These are phyloP conservation scores for Mus musculus DNA, from an alignment of 2,113 vertebrate genomes.

Conservation along the genomic window DNA sequence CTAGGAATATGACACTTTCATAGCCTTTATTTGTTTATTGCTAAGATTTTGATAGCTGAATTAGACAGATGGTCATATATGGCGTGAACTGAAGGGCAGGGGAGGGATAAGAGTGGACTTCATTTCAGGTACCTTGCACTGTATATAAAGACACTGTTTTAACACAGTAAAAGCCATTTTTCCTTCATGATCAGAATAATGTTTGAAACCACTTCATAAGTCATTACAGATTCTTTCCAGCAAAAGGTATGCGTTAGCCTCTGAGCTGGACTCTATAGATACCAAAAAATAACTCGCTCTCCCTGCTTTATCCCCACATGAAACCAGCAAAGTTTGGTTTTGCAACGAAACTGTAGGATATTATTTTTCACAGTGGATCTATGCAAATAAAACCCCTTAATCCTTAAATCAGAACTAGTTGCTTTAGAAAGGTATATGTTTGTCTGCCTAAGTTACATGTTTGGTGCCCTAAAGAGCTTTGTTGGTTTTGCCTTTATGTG, in stretches of 20 bases:
- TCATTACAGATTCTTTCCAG: not conserved
- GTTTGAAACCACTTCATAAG: not conserved
- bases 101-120: not conserved
- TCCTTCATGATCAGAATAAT: not conserved
- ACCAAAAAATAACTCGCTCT: not conserved
- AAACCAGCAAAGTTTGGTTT: not conserved
- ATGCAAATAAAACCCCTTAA: not conserved
- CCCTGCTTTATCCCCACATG: not conserved
- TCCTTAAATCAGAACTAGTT: not conserved
- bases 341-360: not conserved
- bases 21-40: not conserved
- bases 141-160: not conserved
- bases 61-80: not conserved
- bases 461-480: not conserved
- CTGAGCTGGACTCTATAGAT: not conserved
- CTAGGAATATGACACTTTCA: not conserved
- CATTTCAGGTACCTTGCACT: not conserved
- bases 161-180: not conserved
- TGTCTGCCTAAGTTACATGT: not conserved
- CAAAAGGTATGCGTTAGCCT: not conserved
- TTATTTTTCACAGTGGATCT: not conserved
- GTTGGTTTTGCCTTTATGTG: not conserved
- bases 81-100: not conserved
- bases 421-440: not conserved
- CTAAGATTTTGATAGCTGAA: not conserved